Conservation (phyloP, 1,140 invertebrate genomes). For the Dendrolimus kikuchii region DNA sequence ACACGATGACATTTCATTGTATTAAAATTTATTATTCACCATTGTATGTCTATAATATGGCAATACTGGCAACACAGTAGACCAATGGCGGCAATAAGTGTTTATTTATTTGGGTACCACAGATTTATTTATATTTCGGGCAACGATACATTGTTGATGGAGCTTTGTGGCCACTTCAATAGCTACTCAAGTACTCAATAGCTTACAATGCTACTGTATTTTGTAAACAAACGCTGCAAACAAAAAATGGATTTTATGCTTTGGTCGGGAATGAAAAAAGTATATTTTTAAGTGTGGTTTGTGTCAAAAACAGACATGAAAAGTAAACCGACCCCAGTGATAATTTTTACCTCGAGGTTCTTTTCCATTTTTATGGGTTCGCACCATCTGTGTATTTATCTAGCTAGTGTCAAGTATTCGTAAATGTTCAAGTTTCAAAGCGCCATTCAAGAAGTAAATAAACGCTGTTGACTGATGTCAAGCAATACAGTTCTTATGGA, state of each 20-base stretch:
- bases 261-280: background rate
- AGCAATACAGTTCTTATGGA: no score
- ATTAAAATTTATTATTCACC: slow-evolving; percentile 52
- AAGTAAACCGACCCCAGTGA: no score
- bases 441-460: no score
- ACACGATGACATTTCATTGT: slow-evolving; percentile 54
- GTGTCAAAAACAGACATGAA: no score
- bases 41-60: slow-evolving; percentile 32
- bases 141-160: slow-evolving; percentile 24
- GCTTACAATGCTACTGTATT: slow-evolving; percentile 12
- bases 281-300: no score
- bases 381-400: no score
- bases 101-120: slow-evolving; percentile 36
- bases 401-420: no score
- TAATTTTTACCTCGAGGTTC: no score
- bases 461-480: no score
- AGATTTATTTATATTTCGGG: slow-evolving; percentile 35
- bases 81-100: slow-evolving; percentile 29
- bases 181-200: slow-evolving; percentile 14
- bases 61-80: slow-evolving; percentile 16
- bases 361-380: no score
- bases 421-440: no score
- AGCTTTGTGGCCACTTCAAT: slow-evolving; percentile 18
- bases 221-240: slow-evolving; percentile 11
- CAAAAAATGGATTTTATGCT: background rate